Evolutionary conservation across 1,140 invertebrate species (phyloP).

Genomic region (Leptinotarsa undecemlineata): DNA sequence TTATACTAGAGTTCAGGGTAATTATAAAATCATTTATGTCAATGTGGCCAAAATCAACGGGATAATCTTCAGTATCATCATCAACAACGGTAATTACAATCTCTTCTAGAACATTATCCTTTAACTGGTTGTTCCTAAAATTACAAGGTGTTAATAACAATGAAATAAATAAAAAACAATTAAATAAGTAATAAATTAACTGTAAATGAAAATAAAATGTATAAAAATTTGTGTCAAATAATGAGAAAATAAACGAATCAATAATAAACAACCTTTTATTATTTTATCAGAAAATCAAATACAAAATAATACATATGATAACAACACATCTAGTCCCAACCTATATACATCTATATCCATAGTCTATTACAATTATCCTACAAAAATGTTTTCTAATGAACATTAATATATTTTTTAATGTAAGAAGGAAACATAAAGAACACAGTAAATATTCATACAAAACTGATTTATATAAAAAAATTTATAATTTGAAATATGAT

Average conservation of each 20-base stretch:
- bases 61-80: conserved; percentile 13
- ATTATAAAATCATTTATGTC: no score
- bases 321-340: not conserved
- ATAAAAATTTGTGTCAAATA: not conserved
- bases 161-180: not conserved
- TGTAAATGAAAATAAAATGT: no score
- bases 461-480: no score
- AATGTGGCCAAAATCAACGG: not conserved
- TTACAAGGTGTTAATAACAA: conserved; percentile 16
- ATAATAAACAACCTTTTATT: not conserved
- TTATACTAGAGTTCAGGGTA: not conserved
- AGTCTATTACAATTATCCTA: not conserved
- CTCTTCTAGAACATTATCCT: conserved; percentile 24
- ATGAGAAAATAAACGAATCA: not conserved
- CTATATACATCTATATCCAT: not conserved
- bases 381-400: not conserved
- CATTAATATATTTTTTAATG: not conserved
- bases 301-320: conserved; percentile 6
- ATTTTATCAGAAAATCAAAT: not conserved
- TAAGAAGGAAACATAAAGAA: no score
- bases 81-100: conserved; percentile 30
- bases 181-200: not conserved
- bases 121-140: conserved; percentile 15
- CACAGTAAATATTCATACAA: no score
- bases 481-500: no score